Evolutionary conservation across 1,140 invertebrate genomes (phyloP).

Genomic region (Gonioctena quinquepunctata): DNA sequence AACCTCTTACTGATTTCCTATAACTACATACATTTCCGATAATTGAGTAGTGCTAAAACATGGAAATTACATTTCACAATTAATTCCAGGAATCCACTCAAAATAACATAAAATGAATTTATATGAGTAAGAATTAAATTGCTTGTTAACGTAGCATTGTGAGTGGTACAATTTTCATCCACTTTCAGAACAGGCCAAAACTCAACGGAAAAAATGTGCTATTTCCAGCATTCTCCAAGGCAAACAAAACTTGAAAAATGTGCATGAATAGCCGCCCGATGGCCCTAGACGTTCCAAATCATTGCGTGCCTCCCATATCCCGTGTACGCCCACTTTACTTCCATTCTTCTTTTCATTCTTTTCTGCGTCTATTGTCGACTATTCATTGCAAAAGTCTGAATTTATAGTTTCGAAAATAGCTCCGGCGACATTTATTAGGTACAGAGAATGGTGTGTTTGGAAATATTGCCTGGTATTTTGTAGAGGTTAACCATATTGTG

Average conservation of each 20-base stretch:
- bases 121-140: too few species aligned
- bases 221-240: too few species aligned
- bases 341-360: conserved; percentile 27
- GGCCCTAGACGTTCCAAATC: conserved; percentile 17
- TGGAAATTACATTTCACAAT: too few species aligned
- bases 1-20: too few species aligned
- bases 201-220: too few species aligned
- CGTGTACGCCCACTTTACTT: conserved; percentile 33
- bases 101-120: too few species aligned
- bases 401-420: conserved; percentile 33
- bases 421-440: conserved; percentile 32
- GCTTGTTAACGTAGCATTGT: too few species aligned
- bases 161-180: too few species aligned
- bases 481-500: not conserved
- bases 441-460: conserved; percentile 32
- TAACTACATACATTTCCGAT: too few species aligned
- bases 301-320: conserved; percentile 32
- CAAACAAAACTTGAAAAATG: not conserved
- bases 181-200: too few species aligned
- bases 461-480: conserved; percentile 8
- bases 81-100: too few species aligned
- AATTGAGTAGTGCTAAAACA: too few species aligned
- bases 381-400: conserved; percentile 33
- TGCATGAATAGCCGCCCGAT: not conserved
- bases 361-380: conserved; percentile 29